phyloP scores from a whole-genome alignment of 2,888 invertebrate species.

The Macrosoma leucophasiata region DNA sequence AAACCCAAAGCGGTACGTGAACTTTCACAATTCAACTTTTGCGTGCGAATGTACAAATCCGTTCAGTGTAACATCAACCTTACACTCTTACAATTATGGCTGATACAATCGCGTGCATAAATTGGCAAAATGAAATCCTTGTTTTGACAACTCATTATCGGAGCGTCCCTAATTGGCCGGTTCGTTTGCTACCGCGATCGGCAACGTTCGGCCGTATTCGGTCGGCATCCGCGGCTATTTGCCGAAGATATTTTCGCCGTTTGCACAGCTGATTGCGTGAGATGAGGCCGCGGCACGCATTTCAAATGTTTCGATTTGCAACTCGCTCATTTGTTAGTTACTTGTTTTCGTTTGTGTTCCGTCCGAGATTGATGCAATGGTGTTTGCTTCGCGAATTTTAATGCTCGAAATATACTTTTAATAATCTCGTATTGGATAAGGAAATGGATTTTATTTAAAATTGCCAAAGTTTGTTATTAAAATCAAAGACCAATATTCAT shows the following conservation, averaged over 20 bases:
- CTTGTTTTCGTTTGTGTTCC: too few species aligned
- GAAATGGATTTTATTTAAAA: too few species aligned
- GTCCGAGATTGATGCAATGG: too few species aligned
- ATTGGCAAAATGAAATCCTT: conserved; percentile 42
- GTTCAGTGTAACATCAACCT: conserved; percentile 31
- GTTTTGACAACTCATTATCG: conserved; percentile 73
- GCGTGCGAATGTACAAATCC: conserved; percentile 38
- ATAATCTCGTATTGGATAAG: too few species aligned
- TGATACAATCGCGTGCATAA: conserved; percentile 21
- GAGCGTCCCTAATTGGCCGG: conserved; percentile 62
- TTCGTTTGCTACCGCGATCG: conserved; percentile 44
- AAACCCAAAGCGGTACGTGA: conserved; percentile 57
- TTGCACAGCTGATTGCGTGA: conserved; percentile 50
- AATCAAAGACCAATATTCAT: too few species aligned
- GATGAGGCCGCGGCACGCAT: conserved; percentile 44
- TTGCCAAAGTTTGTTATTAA: too few species aligned
- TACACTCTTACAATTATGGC: conserved; percentile 32
- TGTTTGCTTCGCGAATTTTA: too few species aligned
- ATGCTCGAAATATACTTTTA: too few species aligned
- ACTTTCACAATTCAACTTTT: conserved; percentile 70
- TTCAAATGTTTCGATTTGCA: conserved; percentile 39
- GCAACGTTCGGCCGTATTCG: conserved; percentile 41
- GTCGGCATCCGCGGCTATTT: conserved; percentile 44
- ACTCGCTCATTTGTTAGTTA: too few species aligned
- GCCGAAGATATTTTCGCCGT: conserved; percentile 59